Conservation (phyloP, 2,888 invertebrate genomes). For the Acholoe squamosa region DNA sequence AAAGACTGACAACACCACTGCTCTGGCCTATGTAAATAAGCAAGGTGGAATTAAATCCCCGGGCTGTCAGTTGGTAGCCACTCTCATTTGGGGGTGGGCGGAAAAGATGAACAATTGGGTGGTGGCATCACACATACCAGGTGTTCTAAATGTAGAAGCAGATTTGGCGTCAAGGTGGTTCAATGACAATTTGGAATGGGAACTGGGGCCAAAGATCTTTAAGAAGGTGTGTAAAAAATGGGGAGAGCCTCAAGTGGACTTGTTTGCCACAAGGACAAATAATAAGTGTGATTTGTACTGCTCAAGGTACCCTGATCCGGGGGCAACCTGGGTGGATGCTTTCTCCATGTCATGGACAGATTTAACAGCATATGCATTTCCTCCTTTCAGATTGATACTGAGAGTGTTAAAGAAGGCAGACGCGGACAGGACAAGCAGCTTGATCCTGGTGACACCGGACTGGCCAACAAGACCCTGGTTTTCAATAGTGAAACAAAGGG, state of each 20-base stretch:
- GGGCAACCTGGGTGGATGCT: background rate
- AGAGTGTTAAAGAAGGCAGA: background rate
- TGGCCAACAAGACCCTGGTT: background rate
- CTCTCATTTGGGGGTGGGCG: conserved; percentile 7
- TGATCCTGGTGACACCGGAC: background rate
- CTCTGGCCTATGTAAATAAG: background rate
- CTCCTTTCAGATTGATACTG: conserved; percentile 27
- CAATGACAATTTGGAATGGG: conserved; percentile 26
- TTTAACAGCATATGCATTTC: background rate
- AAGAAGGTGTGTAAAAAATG: background rate
- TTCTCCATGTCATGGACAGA: background rate
- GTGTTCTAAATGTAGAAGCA: background rate
- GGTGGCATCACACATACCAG: background rate
- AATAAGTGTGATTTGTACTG: background rate
- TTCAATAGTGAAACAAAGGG: background rate
- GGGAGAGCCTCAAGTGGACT: background rate
- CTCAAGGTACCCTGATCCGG: background rate
- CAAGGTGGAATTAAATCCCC: background rate
- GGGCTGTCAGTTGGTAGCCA: background rate
- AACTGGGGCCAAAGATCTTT: background rate
- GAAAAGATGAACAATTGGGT: background rate
- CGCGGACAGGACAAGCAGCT: background rate
- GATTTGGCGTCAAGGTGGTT: background rate
- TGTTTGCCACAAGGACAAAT: background rate
- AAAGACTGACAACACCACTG: conserved; percentile 21